Evolutionary conservation across 2,888 invertebrate genomes (phyloP), one percentile per base, ranked within the genome.

Genomic region (Lycia hirtaria): DNA sequence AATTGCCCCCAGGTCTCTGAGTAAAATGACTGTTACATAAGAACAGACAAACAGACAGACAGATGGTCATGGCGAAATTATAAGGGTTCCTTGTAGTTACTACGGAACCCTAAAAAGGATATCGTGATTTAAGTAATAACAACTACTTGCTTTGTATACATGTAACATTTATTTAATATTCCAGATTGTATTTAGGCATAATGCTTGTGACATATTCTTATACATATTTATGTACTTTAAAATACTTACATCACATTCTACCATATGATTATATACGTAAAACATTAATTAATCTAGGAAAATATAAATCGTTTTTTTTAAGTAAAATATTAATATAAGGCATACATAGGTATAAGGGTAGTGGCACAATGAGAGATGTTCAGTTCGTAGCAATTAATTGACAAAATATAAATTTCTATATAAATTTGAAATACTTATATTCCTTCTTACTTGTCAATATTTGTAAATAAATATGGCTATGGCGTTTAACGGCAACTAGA

Each of bases 341-440:
- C 55, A 56, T 56, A 54, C 1, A 22, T 43, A 24, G 40, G 32
- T 44, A 20, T 48, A 41, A 60, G 47, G 40, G 59, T 44, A 55
- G 55, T 78, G 78, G 75, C 78, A 78, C 76, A 60, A 66, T 55
- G 73, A 76, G 73, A 76, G 74, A 76, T 64, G 56, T 55, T 64
- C 59, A 71, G 68, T 71, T 70, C 68, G 69, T 60, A n/a, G n/a
- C n/a, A n/a, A 51, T 62, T 62, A 78, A 78, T 76, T 74, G 41
- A 51, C 41, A 14, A 30, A 22, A 50, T 30, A 45, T 17, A 15
- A 32, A 19, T 17, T 35, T 9, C 20, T 33, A 14, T 14, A 40
- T 9, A 40, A 22, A 14, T 45, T 19, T 6, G 12, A 10, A 22
- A 22, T 2, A 24, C 17, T 15, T 24, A 35, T 17, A 22, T 9